Percentiles rank a stretch among this genome's conserved stretches.
Conservation (phyloP, 2,113 vertebrate genomes). For the Hippocampus guttulatus region DNA sequence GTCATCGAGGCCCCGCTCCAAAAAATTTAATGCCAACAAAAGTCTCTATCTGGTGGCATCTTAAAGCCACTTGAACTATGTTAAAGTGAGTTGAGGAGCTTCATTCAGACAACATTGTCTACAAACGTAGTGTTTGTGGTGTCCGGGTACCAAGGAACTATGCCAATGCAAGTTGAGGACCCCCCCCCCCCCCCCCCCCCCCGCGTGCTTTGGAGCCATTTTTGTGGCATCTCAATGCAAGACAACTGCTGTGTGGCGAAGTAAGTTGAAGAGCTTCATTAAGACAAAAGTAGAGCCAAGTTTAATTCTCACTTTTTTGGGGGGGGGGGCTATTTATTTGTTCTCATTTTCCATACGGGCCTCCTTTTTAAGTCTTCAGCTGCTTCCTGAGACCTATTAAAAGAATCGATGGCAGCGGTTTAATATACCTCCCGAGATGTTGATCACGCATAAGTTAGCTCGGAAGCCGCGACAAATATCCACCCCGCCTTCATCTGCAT, state of each 20-base stretch:
- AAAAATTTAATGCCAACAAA: background rate
- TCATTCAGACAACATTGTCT: background rate
- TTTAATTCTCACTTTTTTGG: background rate
- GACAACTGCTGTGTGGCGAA: too few species aligned
- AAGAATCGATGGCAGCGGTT: conserved; percentile 57
- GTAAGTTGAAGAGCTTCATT: background rate
- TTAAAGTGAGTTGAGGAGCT: background rate
- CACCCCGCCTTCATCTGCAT: conserved; percentile 52
- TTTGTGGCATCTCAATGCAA: too few species aligned
- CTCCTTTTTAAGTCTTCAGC: background rate
- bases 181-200: too few species aligned
- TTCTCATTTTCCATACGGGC: background rate
- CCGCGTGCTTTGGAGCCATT: too few species aligned
- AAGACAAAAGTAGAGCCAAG: background rate
- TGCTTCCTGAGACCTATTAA: conserved; percentile 31
- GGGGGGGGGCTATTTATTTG: background rate
- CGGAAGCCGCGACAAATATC: conserved; percentile 56
- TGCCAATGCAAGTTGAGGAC: too few species aligned
- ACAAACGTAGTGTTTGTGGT: background rate
- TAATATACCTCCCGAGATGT: conserved; percentile 55
- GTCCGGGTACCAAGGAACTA: background rate
- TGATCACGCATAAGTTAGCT: conserved; percentile 57
- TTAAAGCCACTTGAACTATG: too few species aligned
- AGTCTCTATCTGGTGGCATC: too few species aligned
- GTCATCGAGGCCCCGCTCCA: background rate